Evolutionary conservation across 2,888 invertebrate species (phyloP).

Genomic region (Caenorhabditis panamensis): DNA sequence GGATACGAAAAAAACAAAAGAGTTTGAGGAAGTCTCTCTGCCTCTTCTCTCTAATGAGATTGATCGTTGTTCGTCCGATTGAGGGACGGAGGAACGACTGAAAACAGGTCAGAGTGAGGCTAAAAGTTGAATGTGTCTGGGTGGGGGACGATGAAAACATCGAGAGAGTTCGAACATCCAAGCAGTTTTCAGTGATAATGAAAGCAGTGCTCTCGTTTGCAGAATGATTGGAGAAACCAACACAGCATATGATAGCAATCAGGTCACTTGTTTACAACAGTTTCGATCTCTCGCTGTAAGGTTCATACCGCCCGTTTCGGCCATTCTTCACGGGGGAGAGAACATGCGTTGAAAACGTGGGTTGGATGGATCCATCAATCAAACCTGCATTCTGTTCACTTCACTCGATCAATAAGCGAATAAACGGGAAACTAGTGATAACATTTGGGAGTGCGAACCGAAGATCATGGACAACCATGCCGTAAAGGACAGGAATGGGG

Average conservation of each 20-base stretch:
- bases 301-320: constrained; percentile 29
- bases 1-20: constrained; percentile 40
- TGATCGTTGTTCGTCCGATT: constrained; percentile 46
- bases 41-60: constrained; percentile 27
- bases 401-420: constrained; percentile 36
- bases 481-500: constrained; percentile 23
- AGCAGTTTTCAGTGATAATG: neutral
- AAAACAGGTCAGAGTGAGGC: constrained; percentile 35
- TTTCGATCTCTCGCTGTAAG: constrained; percentile 19
- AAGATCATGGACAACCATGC: constrained; percentile 29
- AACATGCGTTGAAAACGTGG: constrained; percentile 28
- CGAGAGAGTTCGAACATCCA: neutral
- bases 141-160: constrained; percentile 24
- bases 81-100: constrained; percentile 1
- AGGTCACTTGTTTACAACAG: constrained; percentile 30
- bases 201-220: neutral
- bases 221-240: neutral
- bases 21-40: constrained; percentile 32
- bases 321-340: neutral
- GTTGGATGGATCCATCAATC: constrained; percentile 24
- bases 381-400: constrained; percentile 12
- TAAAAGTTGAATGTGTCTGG: neutral
- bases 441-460: constrained; percentile 33
- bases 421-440: constrained; percentile 38
- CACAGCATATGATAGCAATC: constrained; percentile 13